Evolutionary conservation across 2,797 vertebrate genomes (phyloP).

Genomic region (Lagodon rhomboides): DNA sequence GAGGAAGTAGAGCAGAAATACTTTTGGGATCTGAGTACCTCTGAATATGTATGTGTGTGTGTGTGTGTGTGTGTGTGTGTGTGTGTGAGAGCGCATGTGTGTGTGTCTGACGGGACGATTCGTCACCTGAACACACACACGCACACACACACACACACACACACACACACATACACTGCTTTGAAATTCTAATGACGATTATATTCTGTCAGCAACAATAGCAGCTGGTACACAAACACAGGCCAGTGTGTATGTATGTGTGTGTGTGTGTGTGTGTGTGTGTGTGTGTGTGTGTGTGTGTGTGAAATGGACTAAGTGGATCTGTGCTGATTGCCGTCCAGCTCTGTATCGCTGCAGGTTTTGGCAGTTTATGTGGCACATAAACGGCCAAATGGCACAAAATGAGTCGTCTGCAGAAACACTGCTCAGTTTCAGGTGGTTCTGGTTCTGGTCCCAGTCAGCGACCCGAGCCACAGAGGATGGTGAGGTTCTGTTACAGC

Average conservation of each 20-base stretch:
- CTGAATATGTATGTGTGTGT: neutral
- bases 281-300: slow-evolving; percentile 2
- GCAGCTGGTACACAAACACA: slow-evolving; percentile 6
- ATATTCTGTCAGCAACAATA: slow-evolving; percentile 2
- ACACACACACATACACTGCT: slow-evolving; percentile 7
- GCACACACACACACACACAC: neutral
- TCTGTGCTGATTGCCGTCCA: too few species aligned
- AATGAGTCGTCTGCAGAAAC: too few species aligned
- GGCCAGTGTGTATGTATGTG: slow-evolving; percentile 6
- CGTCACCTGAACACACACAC: neutral
- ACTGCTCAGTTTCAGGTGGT: too few species aligned
- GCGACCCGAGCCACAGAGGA: too few species aligned
- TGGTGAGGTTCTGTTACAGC: neutral
- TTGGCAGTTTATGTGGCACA: too few species aligned
- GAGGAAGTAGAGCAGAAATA: slow-evolving; percentile 28
- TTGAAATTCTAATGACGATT: slow-evolving; percentile 7
- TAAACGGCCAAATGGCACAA: too few species aligned
- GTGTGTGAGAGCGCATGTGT: neutral
- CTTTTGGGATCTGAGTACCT: neutral
- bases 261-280: slow-evolving; percentile 19
- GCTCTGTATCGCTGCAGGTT: too few species aligned
- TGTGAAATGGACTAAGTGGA: too few species aligned
- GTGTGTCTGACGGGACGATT: neutral
- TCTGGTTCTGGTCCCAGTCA: too few species aligned
- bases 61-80: slow-evolving; percentile 3